A percentile compares a stretch with the other conserved stretches of the same genome.
Evolutionary conservation across 2,797 vertebrate species (phyloP).

Genomic region (Hoplostethus atlanticus): DNA sequence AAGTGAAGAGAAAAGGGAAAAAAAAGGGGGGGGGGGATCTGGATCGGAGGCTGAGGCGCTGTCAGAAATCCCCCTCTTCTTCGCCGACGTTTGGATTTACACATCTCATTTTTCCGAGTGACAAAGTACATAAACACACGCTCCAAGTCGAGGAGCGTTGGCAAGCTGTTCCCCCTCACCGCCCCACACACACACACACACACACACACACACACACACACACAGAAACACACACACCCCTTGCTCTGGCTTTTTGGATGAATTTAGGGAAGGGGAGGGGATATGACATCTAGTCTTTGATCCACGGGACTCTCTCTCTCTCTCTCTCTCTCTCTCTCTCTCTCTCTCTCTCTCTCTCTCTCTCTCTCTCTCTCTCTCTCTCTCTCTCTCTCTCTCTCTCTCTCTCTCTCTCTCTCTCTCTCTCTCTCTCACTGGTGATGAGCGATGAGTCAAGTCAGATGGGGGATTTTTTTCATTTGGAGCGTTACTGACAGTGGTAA

Average conservation of each 20-base stretch:
- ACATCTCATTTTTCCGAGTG: slow-evolving; percentile 83
- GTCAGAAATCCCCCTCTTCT: slow-evolving; percentile 73
- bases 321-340: no score
- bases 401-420: no score
- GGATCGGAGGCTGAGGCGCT: slow-evolving; percentile 59
- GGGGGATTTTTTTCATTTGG: slow-evolving; percentile 56
- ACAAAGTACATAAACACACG: slow-evolving; percentile 84
- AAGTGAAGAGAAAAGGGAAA: slow-evolving; percentile 46
- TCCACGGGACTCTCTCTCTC: slow-evolving; percentile 61
- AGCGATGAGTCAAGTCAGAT: slow-evolving; percentile 80
- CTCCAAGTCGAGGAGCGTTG: slow-evolving; percentile 71
- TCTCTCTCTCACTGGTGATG: slow-evolving; percentile 53
- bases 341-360: no score
- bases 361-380: no score
- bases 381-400: slow-evolving; percentile 28
- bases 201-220: slow-evolving; percentile 20
- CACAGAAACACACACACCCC: slow-evolving; percentile 49
- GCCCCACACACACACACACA: slow-evolving; percentile 12
- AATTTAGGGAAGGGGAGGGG: slow-evolving; percentile 61
- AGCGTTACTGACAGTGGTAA: slow-evolving; percentile 69
- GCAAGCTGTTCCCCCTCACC: slow-evolving; percentile 52
- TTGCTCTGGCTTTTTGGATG: slow-evolving; percentile 58
- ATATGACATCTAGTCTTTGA: slow-evolving; percentile 77
- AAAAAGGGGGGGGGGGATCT: slow-evolving; percentile 4
- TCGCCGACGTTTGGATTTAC: slow-evolving; percentile 78